phyloP scores from a whole-genome alignment of 1,140 invertebrate species.

The Drosophila subobscura region DNA sequence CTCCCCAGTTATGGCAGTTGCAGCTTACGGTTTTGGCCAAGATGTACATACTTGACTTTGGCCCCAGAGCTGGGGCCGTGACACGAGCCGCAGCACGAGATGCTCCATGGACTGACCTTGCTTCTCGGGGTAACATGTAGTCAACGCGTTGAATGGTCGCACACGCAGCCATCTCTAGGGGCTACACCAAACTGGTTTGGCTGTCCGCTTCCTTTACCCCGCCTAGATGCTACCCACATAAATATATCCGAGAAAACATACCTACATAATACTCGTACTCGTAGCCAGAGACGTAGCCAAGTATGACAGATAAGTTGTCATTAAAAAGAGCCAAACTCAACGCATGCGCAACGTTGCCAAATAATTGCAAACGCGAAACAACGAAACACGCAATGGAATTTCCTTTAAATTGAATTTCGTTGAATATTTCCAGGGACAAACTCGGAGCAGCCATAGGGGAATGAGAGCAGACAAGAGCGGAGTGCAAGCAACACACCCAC shows the following conservation, averaged over 20 bases:
- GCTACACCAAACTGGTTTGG: slow-evolving; percentile 43
- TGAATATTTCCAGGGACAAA: slow-evolving; percentile 6
- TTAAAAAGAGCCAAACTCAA: slow-evolving; percentile 23
- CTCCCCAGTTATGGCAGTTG: slow-evolving; percentile 26
- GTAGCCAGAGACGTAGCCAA: slow-evolving; percentile 15
- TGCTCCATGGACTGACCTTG: slow-evolving; percentile 35
- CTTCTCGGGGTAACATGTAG: slow-evolving; percentile 9
- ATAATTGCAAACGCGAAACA: slow-evolving; percentile 18
- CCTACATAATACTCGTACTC: slow-evolving; percentile 3
- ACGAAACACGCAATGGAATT: neutral
- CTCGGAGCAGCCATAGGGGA: neutral
- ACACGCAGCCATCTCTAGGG: slow-evolving; percentile 41
- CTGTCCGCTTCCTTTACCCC: slow-evolving; percentile 30
- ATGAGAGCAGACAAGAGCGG: slow-evolving; percentile 12
- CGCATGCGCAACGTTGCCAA: slow-evolving; percentile 17
- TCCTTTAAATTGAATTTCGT: slow-evolving; percentile 1
- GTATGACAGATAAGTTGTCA: slow-evolving; percentile 40
- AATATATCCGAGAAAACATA: slow-evolving; percentile 14
- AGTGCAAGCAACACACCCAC: neutral
- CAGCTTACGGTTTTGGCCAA: slow-evolving; percentile 39
- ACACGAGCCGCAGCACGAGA: slow-evolving; percentile 20
- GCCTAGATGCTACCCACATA: slow-evolving; percentile 43
- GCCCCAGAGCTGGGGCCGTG: slow-evolving; percentile 24
- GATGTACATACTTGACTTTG: slow-evolving; percentile 20
- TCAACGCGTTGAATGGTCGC: slow-evolving; percentile 22